These are phyloP conservation scores for Semibalanus balanoides DNA, from an alignment of 1,140 invertebrate genomes.

Conservation along the genomic window DNA sequence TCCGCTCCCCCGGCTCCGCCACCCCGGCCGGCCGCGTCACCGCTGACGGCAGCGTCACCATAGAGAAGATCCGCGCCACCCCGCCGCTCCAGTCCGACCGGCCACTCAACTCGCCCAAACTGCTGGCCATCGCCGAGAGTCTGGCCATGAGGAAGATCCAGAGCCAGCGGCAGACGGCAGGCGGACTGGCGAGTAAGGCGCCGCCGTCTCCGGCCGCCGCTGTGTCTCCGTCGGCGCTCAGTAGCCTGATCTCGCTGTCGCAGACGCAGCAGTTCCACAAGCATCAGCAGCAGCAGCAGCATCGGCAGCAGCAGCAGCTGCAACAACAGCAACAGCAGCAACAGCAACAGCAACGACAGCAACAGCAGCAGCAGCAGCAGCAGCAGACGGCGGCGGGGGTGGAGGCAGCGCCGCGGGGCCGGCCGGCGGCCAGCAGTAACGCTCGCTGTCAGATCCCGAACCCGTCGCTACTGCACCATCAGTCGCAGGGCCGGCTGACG, in stretches of 20 bases:
- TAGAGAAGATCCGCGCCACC: neutral
- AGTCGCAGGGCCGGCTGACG: conserved; percentile 19
- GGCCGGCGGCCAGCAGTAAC: too few relatives aligned
- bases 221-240: neutral
- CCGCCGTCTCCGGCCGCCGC: too few relatives aligned
- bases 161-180: neutral
- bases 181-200: too few relatives aligned
- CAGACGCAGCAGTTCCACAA: neutral
- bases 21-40: neutral
- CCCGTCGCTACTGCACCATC: conserved; percentile 19
- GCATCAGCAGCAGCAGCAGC: too few relatives aligned
- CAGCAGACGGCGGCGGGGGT: neutral
- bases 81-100: neutral
- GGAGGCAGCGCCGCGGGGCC: too few relatives aligned
- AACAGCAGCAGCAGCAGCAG: too few relatives aligned
- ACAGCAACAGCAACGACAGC: too few relatives aligned
- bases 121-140: conserved; percentile 2
- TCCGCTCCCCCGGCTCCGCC: too few relatives aligned
- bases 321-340: too few relatives aligned
- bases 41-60: neutral
- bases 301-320: too few relatives aligned
- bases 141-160: neutral
- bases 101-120: neutral
- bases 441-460: conserved; percentile 21
- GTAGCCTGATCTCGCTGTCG: neutral